A percentile compares a stretch with the other conserved stretches of the same genome.
These are phyloP conservation scores for Lepus townsendii DNA, from an alignment of 2,797 vertebrate species.

Conservation along the genomic window DNA sequence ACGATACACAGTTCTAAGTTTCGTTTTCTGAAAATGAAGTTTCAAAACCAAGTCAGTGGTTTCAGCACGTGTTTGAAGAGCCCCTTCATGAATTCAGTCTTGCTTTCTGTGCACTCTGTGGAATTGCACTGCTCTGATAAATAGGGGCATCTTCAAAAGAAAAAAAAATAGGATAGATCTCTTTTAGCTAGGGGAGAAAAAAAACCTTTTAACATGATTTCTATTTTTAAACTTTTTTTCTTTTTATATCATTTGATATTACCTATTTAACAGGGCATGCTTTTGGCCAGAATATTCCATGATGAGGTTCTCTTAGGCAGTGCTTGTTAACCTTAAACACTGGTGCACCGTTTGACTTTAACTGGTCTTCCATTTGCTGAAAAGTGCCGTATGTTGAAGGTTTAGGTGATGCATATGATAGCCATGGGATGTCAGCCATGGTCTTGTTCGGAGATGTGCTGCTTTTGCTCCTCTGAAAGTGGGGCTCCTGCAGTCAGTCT, in stretches of 20 bases:
- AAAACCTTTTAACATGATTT: neutral
- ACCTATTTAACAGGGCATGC: neutral
- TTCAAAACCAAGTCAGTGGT: neutral
- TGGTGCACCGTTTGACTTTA: neutral
- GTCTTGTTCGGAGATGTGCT: neutral
- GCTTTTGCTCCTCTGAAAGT: neutral
- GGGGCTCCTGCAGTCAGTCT: no score
- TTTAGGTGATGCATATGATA: neutral
- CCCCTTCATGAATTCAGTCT: neutral
- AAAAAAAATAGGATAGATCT: neutral
- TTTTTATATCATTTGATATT: neutral
- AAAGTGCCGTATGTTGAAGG: neutral
- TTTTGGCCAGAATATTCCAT: neutral
- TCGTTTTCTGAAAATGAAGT: slow-evolving; percentile 27
- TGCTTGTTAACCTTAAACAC: neutral
- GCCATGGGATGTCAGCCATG: neutral
- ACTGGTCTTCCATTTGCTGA: no score
- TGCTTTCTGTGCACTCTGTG: neutral
- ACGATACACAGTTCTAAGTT: neutral
- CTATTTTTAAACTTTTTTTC: neutral
- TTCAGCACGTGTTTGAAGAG: neutral
- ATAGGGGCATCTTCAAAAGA: neutral
- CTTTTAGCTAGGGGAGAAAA: neutral
- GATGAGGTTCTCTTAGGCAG: neutral
- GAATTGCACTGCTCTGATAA: neutral